Percentiles rank a stretch among this genome's conserved stretches.
phyloP scores from a whole-genome alignment of 2,888 invertebrate species.

The Drymonia ruficornis region DNA sequence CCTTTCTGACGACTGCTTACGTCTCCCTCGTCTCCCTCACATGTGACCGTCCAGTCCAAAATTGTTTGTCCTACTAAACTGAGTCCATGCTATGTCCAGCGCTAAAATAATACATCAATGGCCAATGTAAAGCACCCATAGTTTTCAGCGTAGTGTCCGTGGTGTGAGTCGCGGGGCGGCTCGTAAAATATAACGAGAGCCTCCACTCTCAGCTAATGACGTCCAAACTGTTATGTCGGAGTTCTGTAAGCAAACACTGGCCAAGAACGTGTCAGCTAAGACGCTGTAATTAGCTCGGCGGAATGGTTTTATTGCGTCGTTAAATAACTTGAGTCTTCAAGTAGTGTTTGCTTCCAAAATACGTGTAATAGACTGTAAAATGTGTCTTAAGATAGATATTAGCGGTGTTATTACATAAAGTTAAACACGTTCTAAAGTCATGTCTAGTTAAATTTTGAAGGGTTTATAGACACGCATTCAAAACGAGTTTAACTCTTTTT shows the following conservation, averaged over 20 bases:
- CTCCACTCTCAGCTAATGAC: slow-evolving; percentile 48
- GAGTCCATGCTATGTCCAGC: too few relatives aligned
- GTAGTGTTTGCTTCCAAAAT: not conserved
- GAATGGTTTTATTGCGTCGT: slow-evolving; percentile 29
- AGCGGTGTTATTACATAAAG: too few relatives aligned
- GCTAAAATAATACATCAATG: too few relatives aligned
- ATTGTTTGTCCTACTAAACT: too few relatives aligned
- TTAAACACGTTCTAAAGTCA: too few relatives aligned
- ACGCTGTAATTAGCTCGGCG: slow-evolving; percentile 30
- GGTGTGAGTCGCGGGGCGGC: slow-evolving; percentile 44
- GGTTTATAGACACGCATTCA: too few relatives aligned
- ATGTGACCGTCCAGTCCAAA: too few relatives aligned
- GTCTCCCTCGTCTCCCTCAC: too few relatives aligned
- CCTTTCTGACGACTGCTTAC: too few relatives aligned
- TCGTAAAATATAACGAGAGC: slow-evolving; percentile 66
- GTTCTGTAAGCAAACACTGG: slow-evolving; percentile 37
- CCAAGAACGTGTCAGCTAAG: slow-evolving; percentile 38
- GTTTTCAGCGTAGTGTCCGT: not conserved
- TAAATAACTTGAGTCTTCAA: slow-evolving; percentile 2
- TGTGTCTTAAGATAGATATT: too few relatives aligned
- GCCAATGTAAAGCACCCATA: not conserved
- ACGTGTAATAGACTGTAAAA: not conserved
- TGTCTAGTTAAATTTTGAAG: too few relatives aligned
- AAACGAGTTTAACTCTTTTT: too few relatives aligned
- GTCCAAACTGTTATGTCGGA: slow-evolving; percentile 37